These are phyloP conservation scores for Portunus trituberculatus DNA, from an alignment of 1,140 invertebrate genomes.

Conservation along the genomic window DNA sequence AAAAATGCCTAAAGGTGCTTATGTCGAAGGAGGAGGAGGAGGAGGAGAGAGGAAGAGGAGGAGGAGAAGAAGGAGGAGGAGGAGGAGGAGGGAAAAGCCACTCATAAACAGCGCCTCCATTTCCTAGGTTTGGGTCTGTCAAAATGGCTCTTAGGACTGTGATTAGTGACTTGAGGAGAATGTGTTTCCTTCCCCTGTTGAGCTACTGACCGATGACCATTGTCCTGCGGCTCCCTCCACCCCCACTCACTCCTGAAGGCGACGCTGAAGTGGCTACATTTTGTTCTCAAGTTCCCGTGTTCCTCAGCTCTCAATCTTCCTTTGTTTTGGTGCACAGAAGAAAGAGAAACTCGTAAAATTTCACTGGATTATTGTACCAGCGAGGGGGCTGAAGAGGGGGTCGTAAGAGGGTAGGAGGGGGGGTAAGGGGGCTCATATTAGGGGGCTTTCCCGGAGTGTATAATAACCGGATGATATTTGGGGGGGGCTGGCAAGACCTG, in stretches of 20 bases:
- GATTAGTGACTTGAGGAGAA: neutral
- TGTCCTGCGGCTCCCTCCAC: neutral
- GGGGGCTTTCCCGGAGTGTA: conserved; percentile 23
- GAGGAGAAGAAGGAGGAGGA: neutral
- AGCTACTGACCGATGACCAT: conserved; percentile 38
- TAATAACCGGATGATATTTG: conserved; percentile 53
- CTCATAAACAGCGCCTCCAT: neutral
- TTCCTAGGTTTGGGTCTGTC: too few relatives aligned
- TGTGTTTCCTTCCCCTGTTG: conserved; percentile 3
- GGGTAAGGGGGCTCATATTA: neutral
- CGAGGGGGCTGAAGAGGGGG: neutral
- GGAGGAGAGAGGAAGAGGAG: neutral
- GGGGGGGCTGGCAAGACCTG: conserved; percentile 22
- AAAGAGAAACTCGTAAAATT: neutral
- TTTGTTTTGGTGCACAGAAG: neutral
- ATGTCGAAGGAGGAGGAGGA: neutral
- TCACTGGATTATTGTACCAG: neutral
- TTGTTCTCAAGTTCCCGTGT: too few relatives aligned
- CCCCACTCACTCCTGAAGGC: neutral
- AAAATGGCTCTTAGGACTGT: too few relatives aligned
- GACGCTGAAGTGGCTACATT: too few relatives aligned
- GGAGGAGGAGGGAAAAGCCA: neutral
- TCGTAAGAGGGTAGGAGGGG: neutral
- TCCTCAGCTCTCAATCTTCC: too few relatives aligned
- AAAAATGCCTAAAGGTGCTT: neutral